Evolutionary conservation across 2,888 invertebrate species (phyloP), one percentile per base, ranked within the genome.

Genomic region (Mamestra brassicae): DNA sequence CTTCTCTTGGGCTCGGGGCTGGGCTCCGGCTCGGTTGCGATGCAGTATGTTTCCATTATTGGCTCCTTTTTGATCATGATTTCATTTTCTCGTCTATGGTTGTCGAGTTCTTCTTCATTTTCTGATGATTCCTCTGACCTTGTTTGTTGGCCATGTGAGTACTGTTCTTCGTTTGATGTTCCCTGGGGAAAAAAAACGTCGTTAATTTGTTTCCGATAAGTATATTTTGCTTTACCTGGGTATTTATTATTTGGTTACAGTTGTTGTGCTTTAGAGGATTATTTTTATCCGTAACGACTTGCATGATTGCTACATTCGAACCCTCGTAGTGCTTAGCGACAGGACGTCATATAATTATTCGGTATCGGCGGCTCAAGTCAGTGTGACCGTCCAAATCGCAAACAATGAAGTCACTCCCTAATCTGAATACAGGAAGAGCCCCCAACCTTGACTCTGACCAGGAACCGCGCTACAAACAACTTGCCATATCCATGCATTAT

Each of bases 11-110:
- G 15, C n/a, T 76, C 76, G 0, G 64, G 26, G 15, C 47, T 64
- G 15, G 36, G 11, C 4, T 13, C 17, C 17, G 52, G 36, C 36
- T 80, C 52, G 73, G 45, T 42, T 74, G 47, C 42, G 61, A 64
- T 71, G 69, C 78, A 74, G 69, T 78, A 52, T 0, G 77, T 70
- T 60, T 82, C 84, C 7, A 85, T 70, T 0, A 72, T 71, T 0
- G 93, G 92, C 71, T 94, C 93, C 11, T 90, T 84, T 72, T 95
- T 94, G 70, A 95, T 89, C 15, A 87, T 68, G 10, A 94, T 72
- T 36, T 89, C 88, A 42, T 87, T 83, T 13, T 87, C 83, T 6
- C 81, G 73, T 5, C 83, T 74, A 10, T 88, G 87, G 0, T 86
- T 86, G 34, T 84, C 80, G 0, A 89, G 83, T 0, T 89, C 88